Percentiles rank a stretch among this genome's conserved stretches.
Evolutionary conservation across 2,888 invertebrate species (phyloP).

Genomic region (Lasioglossum malachurum): DNA sequence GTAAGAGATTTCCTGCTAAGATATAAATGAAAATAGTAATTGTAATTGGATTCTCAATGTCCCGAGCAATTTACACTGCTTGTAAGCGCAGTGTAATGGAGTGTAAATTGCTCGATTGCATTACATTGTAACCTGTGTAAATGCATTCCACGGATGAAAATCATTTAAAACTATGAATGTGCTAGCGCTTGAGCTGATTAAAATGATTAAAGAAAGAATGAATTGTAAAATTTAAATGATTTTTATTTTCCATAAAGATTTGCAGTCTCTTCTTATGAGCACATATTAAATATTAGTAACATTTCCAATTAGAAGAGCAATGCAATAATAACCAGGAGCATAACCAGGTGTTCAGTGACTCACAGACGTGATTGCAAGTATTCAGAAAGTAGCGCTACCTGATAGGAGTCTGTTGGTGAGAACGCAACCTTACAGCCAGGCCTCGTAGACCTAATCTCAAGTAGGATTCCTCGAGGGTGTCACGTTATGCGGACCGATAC

Average conservation of each 20-base stretch:
- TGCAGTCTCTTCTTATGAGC: no score
- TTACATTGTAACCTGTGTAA: no score
- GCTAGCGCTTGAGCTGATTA: no score
- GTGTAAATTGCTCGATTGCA: no score
- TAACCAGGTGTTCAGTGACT: background rate
- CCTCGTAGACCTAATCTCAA: constrained; percentile 58
- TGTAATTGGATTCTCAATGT: background rate
- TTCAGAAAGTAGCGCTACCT: background rate
- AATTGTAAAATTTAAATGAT: no score
- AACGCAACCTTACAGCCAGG: constrained; percentile 39
- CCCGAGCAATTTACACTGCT: background rate
- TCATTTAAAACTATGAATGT: no score
- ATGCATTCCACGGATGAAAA: no score
- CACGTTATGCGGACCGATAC: constrained; percentile 51
- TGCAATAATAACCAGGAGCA: background rate
- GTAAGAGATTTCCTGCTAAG: no score
- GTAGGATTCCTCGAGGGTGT: constrained; percentile 60
- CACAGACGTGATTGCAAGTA: background rate
- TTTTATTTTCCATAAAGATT: no score
- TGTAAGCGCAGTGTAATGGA: no score
- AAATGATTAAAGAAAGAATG: no score
- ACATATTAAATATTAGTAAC: background rate
- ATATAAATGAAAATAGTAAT: background rate
- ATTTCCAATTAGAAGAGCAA: background rate
- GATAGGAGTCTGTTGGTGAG: constrained; percentile 35